Percentiles rank a stretch among this genome's conserved stretches.
Evolutionary conservation across 1,140 invertebrate species (phyloP).

Genomic region (Drosophila elegans): DNA sequence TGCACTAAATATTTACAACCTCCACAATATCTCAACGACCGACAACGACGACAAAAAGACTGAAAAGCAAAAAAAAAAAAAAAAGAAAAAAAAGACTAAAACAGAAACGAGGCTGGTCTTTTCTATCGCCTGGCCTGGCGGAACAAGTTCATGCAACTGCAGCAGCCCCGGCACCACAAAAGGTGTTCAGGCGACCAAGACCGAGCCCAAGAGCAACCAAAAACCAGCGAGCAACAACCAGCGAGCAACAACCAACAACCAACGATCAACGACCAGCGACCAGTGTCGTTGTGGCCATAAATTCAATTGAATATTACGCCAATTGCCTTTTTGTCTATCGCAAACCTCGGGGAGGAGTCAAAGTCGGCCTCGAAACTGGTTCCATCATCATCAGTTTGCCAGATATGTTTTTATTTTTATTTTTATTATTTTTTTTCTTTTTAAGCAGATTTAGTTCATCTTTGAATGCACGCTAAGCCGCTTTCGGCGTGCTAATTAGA

Average conservation of each 20-base stretch:
- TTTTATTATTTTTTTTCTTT: not conserved
- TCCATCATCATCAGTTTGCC: slow-evolving; percentile 30
- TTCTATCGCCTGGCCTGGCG: slow-evolving; percentile 68
- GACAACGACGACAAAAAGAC: slow-evolving; percentile 38
- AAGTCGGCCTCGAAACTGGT: slow-evolving; percentile 45
- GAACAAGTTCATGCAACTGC: slow-evolving; percentile 79
- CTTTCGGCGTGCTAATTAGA: slow-evolving; percentile 78
- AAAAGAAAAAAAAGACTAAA: not conserved
- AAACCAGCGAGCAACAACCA: slow-evolving; percentile 37
- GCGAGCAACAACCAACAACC: slow-evolving; percentile 11
- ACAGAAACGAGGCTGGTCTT: slow-evolving; percentile 50
- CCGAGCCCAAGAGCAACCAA: slow-evolving; percentile 34
- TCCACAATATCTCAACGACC: slow-evolving; percentile 80
- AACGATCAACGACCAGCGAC: slow-evolving; percentile 26
- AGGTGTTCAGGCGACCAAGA: slow-evolving; percentile 60
- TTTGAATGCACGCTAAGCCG: slow-evolving; percentile 67
- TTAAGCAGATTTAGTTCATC: slow-evolving; percentile 72
- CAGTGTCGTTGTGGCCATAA: slow-evolving; percentile 83
- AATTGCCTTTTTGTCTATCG: slow-evolving; percentile 83
- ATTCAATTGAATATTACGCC: slow-evolving; percentile 84
- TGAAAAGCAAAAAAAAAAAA: not conserved
- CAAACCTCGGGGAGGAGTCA: slow-evolving; percentile 66
- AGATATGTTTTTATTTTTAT: slow-evolving; percentile 10
- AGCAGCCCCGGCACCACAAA: slow-evolving; percentile 52
- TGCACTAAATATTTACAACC: slow-evolving; percentile 84